These are phyloP conservation scores for Athene cunicularia DNA, from an alignment of 2,113 vertebrate genomes.

Conservation along the genomic window DNA sequence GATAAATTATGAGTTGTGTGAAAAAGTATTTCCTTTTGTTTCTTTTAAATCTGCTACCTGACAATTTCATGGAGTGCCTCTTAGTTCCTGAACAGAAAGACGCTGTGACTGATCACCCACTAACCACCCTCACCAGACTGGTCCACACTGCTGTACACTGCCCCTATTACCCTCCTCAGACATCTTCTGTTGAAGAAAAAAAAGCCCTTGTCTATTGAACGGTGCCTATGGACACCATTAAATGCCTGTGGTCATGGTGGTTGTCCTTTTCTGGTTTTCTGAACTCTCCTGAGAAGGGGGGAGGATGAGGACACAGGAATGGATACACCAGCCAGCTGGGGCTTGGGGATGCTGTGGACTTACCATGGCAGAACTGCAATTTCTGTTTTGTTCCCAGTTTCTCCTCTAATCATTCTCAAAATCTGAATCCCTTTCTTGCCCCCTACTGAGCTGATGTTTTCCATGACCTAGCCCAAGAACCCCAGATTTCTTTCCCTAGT, in stretches of 20 bases:
- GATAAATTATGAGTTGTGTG: not conserved
- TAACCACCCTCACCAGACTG: not conserved
- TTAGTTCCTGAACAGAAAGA: not conserved
- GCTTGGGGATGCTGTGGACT: not conserved
- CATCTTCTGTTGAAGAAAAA: not conserved
- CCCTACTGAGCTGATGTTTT: not conserved
- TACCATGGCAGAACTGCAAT: not conserved
- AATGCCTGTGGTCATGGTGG: not conserved
- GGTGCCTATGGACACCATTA: not conserved
- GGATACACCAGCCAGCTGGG: not conserved
- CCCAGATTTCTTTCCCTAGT: not conserved
- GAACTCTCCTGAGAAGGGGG: not conserved
- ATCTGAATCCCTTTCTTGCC: not conserved
- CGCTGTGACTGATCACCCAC: rapidly evolving
- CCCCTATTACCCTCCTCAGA: not conserved
- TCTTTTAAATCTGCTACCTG: not conserved
- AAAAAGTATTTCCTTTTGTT: not conserved
- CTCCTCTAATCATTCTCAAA: not conserved
- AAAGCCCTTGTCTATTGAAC: not conserved
- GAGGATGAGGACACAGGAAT: not conserved
- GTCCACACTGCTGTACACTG: not conserved
- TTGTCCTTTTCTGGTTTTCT: not conserved
- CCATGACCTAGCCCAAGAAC: not conserved
- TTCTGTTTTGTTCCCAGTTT: not conserved
- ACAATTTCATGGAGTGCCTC: not conserved